Evolutionary conservation across 2,113 vertebrate genomes (phyloP).

Genomic region (Labeo rohita): DNA sequence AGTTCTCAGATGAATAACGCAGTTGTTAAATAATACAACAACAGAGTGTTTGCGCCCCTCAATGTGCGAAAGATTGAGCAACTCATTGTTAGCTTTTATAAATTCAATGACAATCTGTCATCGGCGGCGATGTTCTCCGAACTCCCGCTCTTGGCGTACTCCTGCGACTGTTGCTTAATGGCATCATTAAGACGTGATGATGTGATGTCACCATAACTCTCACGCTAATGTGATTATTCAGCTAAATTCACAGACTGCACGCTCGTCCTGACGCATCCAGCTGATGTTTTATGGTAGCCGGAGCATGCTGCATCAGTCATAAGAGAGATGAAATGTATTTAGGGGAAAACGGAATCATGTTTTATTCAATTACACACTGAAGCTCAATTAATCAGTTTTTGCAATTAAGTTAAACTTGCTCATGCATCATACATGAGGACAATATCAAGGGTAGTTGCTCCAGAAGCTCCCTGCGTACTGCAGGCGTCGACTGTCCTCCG

Average conservation of each 20-base stretch:
- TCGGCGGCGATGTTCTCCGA: constrained; percentile 16
- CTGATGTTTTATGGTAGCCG: constrained; percentile 75
- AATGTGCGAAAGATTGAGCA: neutral
- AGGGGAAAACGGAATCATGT: constrained; percentile 76
- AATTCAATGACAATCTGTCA: constrained; percentile 28
- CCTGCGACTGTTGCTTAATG: constrained; percentile 45
- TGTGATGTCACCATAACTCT: constrained; percentile 68
- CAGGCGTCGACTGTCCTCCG: constrained; percentile 41
- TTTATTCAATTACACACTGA: constrained; percentile 78
- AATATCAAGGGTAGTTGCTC: constrained; percentile 65
- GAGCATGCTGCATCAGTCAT: constrained; percentile 78
- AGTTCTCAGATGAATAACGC: neutral
- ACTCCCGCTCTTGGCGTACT: constrained; percentile 2
- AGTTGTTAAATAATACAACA: neutral
- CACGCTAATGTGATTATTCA: constrained; percentile 74
- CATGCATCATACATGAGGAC: constrained; percentile 78
- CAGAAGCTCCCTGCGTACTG: constrained; percentile 44
- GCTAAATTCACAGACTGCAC: constrained; percentile 75
- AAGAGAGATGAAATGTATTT: constrained; percentile 76
- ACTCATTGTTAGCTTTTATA: constrained; percentile 31
- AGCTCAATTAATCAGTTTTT: constrained; percentile 81
- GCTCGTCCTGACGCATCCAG: constrained; percentile 68
- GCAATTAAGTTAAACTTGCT: constrained; percentile 80
- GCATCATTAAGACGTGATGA: constrained; percentile 63
- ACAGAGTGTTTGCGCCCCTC: neutral